phyloP scores from a whole-genome alignment of 1,140 invertebrate genomes.

The Lepidurus packardi region DNA sequence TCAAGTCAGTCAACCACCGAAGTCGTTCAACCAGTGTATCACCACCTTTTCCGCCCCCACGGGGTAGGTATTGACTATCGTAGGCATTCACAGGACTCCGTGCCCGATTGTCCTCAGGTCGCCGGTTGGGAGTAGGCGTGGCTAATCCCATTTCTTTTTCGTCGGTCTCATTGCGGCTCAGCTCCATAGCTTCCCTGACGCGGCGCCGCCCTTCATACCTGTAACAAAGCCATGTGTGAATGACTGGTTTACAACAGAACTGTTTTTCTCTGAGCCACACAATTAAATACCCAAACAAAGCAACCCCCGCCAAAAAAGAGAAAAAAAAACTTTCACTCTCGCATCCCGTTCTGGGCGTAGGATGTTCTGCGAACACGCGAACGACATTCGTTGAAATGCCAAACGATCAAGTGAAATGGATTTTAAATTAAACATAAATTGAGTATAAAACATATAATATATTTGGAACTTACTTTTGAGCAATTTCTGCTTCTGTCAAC shows the following conservation, averaged over 20 bases:
- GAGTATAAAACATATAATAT: no score
- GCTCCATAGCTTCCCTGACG: slow-evolving; percentile 14
- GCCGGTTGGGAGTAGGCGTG: slow-evolving; percentile 42
- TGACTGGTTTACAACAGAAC: background rate
- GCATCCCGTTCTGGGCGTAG: background rate
- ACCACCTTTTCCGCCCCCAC: background rate
- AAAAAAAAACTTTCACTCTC: slow-evolving; percentile 1
- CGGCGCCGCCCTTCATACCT: slow-evolving; percentile 30
- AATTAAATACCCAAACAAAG: slow-evolving; percentile 17
- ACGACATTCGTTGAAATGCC: background rate
- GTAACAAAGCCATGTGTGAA: slow-evolving; percentile 15
- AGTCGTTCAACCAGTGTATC: slow-evolving; percentile 71
- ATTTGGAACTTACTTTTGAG: background rate
- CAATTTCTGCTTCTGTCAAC: background rate
- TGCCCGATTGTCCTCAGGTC: slow-evolving; percentile 64
- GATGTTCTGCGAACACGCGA: background rate
- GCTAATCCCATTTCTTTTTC: background rate
- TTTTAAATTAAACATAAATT: no score
- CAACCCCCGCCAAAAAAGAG: background rate
- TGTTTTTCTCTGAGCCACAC: background rate
- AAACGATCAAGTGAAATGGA: background rate
- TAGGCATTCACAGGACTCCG: slow-evolving; percentile 60
- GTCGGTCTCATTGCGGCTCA: background rate
- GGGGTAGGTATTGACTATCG: slow-evolving; percentile 39
- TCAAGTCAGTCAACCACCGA: slow-evolving; percentile 62